These are phyloP conservation scores for Argyra leucocephala DNA, from an alignment of 2,888 invertebrate genomes.

Conservation along the genomic window DNA sequence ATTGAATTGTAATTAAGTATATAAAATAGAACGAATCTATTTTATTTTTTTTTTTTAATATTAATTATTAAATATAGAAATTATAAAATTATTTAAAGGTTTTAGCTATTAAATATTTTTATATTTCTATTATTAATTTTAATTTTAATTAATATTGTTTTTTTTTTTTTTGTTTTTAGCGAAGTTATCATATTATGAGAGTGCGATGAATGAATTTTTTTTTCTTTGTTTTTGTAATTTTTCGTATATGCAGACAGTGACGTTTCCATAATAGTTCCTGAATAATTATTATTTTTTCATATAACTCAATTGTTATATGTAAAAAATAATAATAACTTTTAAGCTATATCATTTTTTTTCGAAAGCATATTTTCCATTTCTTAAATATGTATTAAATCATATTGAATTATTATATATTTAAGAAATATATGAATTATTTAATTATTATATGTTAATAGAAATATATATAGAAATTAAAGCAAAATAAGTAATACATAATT, in stretches of 20 bases:
- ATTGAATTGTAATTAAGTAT: too few relatives aligned
- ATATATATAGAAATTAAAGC: too few relatives aligned
- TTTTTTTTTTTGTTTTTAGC: background rate
- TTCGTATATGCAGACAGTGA: constrained; percentile 13
- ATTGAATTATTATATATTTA: too few relatives aligned
- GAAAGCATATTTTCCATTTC: too few relatives aligned
- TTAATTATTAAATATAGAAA: background rate
- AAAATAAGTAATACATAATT: too few relatives aligned
- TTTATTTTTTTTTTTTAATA: background rate
- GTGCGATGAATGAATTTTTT: constrained; percentile 11
- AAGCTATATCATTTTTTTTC: background rate
- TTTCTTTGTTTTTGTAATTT: background rate
- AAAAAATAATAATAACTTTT: background rate
- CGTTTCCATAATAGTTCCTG: constrained; percentile 12
- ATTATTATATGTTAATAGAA: too few relatives aligned
- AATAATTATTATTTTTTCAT: constrained; percentile 1
- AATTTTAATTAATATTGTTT: background rate
- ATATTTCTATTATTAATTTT: background rate
- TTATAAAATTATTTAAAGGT: background rate
- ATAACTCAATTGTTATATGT: background rate
- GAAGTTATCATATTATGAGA: background rate
- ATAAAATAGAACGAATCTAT: background rate
- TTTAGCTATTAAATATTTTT: constrained; percentile 2
- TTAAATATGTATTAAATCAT: too few relatives aligned
- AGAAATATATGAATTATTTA: too few relatives aligned